A percentile compares a stretch with the other conserved stretches of the same genome.
These are phyloP conservation scores for Eulithis testata DNA, from an alignment of 2,888 invertebrate genomes.

Conservation along the genomic window DNA sequence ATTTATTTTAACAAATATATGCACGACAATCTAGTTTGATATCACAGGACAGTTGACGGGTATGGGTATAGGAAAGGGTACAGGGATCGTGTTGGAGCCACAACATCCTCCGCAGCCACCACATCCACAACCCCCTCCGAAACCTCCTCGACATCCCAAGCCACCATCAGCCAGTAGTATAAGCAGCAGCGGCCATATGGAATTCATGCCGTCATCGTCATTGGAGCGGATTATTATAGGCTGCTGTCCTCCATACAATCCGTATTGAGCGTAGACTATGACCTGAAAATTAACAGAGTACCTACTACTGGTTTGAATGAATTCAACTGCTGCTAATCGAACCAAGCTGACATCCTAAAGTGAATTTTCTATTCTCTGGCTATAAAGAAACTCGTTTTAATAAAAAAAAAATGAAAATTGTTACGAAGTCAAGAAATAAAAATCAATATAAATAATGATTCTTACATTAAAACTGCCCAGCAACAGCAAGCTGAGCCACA, in stretches of 20 bases:
- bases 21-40: conserved; percentile 20
- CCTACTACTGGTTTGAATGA: too few species aligned
- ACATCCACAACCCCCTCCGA: conserved; percentile 42
- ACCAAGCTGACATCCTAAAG: too few species aligned
- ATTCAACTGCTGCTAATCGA: too few species aligned
- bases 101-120: conserved; percentile 46
- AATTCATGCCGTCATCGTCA: conserved; percentile 52
- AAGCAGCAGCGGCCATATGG: conserved; percentile 58
- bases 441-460: not conserved
- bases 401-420: not conserved
- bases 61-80: conserved; percentile 60
- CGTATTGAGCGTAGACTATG: conserved; percentile 54
- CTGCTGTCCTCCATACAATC: conserved; percentile 48
- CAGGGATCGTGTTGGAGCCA: conserved; percentile 49
- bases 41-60: conserved; percentile 52
- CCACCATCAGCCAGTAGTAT: conserved; percentile 52
- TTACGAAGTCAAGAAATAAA: conserved; percentile 8
- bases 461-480: conserved; percentile 59
- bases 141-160: conserved; percentile 42
- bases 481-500: conserved; percentile 55
- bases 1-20: not conserved
- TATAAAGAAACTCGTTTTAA: too few species aligned
- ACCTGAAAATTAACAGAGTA: conserved; percentile 44
- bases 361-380: too few species aligned
- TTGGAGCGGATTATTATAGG: conserved; percentile 57